Evolutionary conservation across 2,888 invertebrate species (phyloP), one percentile per base, ranked within the genome.

Genomic region (Cerastoderma edule): DNA sequence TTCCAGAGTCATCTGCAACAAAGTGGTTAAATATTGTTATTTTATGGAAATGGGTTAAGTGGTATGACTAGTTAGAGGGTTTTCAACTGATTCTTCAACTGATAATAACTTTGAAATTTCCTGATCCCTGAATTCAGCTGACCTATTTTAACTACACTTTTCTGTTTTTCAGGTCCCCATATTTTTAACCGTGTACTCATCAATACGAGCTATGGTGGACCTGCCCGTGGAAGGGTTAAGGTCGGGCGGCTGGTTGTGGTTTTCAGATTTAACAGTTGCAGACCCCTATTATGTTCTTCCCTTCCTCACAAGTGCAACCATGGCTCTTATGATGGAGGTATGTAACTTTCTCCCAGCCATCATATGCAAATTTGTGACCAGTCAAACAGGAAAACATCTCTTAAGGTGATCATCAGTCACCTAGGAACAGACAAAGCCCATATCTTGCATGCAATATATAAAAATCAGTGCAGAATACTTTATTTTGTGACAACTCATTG

Each of bases 221-320:
- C 94, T 96, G 35, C 99, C 98, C 1, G 96, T 99, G 44, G 97
- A 97, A 53, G 98, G 98, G 90, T 95, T 99, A 94, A 94, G 95
- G 80, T 94, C 95, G 0, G 99, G 99, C 35, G 99, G 99, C 0
- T 84, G 97, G 0, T 95, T 94, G 87, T 99, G 99, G 99, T 98
- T 99, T 92, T 94, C 95, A 2, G 98, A 99, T 94, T 94, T 99
- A 56, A 98, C 98, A 0, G 92, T 97, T 13, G 94, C 96, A 2
- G 99, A 99, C 94, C 98, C 98, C 57, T 96, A 94, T 92, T 99
- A 96, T 90, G 83, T 96, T 19, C 93, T 99, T 71, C 99, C 99
- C 0, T 6, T 98, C 0, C 94, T 98, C 65, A 98, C 98, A 0
- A 95, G 96, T 92, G 93, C 95, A 0, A 97, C 98, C 0, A 93